Conservation (phyloP, 2,113 vertebrate species). For the Ameiurus melas region DNA sequence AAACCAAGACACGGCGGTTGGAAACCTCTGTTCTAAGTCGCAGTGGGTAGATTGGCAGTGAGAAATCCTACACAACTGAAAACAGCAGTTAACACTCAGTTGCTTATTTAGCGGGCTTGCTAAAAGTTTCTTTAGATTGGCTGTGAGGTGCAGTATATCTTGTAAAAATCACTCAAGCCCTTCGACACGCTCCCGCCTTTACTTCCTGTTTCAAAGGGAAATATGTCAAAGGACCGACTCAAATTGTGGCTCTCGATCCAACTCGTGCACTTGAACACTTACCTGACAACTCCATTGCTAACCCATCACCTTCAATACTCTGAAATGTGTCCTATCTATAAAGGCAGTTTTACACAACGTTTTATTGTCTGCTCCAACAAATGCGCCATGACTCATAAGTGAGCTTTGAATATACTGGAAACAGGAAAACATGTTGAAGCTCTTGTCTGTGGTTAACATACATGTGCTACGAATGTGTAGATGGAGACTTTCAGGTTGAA, state of each 20-base stretch:
- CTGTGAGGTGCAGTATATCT: neutral
- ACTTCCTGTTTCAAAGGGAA: conserved; percentile 4
- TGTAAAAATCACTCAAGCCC: neutral
- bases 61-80: neutral
- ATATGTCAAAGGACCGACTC: neutral
- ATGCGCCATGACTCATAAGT: neutral
- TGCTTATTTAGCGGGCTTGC: neutral
- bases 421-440: neutral
- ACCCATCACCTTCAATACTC: too few relatives aligned
- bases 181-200: neutral
- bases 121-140: neutral
- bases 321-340: neutral
- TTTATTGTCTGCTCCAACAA: too few relatives aligned
- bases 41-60: neutral
- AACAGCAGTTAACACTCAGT: neutral
- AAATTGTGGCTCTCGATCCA: neutral
- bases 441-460: neutral
- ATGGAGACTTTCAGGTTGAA: neutral
- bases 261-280: neutral
- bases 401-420: neutral
- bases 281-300: neutral
- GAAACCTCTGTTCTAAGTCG: neutral
- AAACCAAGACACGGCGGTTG: neutral
- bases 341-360: neutral
- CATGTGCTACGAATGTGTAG: neutral